phyloP scores from a whole-genome alignment of 2,113 vertebrate species.

The Silurus glanis region DNA sequence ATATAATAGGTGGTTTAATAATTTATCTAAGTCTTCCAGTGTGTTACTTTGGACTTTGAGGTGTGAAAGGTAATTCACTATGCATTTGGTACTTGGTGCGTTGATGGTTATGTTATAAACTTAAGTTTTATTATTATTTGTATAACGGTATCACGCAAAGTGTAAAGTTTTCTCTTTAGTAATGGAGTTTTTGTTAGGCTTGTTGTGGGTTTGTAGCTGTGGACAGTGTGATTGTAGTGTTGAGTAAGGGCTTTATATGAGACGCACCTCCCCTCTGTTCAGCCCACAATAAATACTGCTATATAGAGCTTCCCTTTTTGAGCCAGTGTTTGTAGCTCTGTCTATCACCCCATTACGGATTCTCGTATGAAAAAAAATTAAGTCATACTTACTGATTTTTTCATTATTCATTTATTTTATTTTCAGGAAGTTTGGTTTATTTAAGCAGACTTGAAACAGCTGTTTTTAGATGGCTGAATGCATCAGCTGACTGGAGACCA shows the following conservation, averaged over 20 bases:
- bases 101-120: background rate
- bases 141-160: background rate
- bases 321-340: too few relatives aligned
- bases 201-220: background rate
- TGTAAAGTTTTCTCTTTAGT: background rate
- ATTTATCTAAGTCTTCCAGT: background rate
- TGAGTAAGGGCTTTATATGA: background rate
- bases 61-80: background rate
- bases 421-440: background rate
- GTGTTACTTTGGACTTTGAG: constrained; percentile 1
- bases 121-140: too few relatives aligned
- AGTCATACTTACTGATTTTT: background rate
- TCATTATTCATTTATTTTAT: background rate
- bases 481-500: background rate
- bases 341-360: background rate
- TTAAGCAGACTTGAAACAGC: background rate
- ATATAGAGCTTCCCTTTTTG: background rate
- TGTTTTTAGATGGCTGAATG: background rate
- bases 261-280: constrained; percentile 14
- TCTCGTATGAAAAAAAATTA: background rate
- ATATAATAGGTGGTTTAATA: background rate
- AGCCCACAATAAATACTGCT: constrained; percentile 6
- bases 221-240: background rate
- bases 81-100: background rate
- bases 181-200: background rate